phyloP scores from a whole-genome alignment of 2,797 vertebrate genomes.

The Enoplosus armatus region DNA sequence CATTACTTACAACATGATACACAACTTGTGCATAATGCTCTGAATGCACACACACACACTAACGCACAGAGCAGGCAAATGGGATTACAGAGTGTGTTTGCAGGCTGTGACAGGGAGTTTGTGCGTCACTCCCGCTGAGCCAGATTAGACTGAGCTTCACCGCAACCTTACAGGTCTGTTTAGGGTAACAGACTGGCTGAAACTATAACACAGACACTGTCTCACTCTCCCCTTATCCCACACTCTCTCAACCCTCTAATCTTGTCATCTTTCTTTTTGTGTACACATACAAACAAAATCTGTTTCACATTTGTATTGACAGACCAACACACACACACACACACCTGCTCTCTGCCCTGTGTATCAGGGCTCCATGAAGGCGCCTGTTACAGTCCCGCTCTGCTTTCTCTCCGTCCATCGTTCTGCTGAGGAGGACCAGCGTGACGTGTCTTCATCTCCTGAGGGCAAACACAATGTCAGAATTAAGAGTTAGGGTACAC shows the following conservation, averaged over 20 bases:
- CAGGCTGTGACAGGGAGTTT: slow-evolving; percentile 55
- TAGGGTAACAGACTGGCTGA: slow-evolving; percentile 40
- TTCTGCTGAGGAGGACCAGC: slow-evolving; percentile 53
- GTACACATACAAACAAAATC: slow-evolving; percentile 19
- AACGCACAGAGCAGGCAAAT: slow-evolving; percentile 55
- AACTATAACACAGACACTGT: slow-evolving; percentile 37
- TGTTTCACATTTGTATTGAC: slow-evolving; percentile 11
- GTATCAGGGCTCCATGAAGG: slow-evolving; percentile 77
- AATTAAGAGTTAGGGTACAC: slow-evolving; percentile 8
- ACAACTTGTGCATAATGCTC: slow-evolving; percentile 25
- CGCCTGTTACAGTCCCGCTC: slow-evolving; percentile 64
- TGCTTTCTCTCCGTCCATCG: slow-evolving; percentile 64
- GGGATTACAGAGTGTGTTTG: slow-evolving; percentile 77
- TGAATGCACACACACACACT: slow-evolving; percentile 28
- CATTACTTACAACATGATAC: slow-evolving; percentile 26
- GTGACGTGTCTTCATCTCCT: slow-evolving; percentile 74
- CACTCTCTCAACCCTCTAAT: slow-evolving; percentile 18
- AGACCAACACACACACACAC: slow-evolving; percentile 21
- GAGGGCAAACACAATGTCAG: slow-evolving; percentile 39
- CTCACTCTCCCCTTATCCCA: slow-evolving; percentile 18
- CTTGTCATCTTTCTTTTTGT: slow-evolving; percentile 18
- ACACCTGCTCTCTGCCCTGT: slow-evolving; percentile 73
- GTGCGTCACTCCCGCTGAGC: slow-evolving; percentile 82
- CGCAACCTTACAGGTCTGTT: slow-evolving; percentile 59
- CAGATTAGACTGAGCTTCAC: slow-evolving; percentile 80